phyloP scores from a whole-genome alignment of 2,113 vertebrate species.

The Limanda limanda region DNA sequence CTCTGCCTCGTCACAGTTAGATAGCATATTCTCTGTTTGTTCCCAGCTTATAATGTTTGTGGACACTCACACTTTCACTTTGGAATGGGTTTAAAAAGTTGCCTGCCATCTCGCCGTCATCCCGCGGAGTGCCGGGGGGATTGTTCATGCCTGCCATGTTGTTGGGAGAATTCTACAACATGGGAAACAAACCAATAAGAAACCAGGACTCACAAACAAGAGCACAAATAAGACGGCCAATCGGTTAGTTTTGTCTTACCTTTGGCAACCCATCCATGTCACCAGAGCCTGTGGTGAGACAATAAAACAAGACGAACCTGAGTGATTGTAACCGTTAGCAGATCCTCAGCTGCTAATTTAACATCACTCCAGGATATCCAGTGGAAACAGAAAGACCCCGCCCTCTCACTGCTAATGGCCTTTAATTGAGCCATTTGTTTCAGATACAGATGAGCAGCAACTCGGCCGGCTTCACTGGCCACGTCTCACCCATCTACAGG shows the following conservation, averaged over 20 bases:
- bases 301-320: constrained; percentile 11
- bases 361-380: constrained; percentile 29
- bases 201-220: background rate
- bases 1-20: no score
- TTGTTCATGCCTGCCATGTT: constrained; percentile 90
- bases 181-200: constrained; percentile 8
- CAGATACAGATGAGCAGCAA: constrained; percentile 58
- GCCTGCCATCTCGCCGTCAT: constrained; percentile 89
- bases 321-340: constrained; percentile 3
- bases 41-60: constrained; percentile 10
- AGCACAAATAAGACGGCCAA: background rate
- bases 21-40: background rate
- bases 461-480: constrained; percentile 46
- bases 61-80: constrained; percentile 89
- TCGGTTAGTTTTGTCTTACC: constrained; percentile 75
- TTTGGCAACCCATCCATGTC: constrained; percentile 94
- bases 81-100: constrained; percentile 94
- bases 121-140: constrained; percentile 89
- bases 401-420: constrained; percentile 29
- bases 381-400: constrained; percentile 3
- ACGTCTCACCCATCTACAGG: constrained; percentile 47
- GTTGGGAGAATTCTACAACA: constrained; percentile 88
- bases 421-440: constrained; percentile 70
- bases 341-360: constrained; percentile 3
- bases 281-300: constrained; percentile 84